Percentiles rank a stretch among this genome's conserved stretches.
These are phyloP conservation scores for Ia io DNA, from an alignment of 2,113 vertebrate species.

Conservation along the genomic window DNA sequence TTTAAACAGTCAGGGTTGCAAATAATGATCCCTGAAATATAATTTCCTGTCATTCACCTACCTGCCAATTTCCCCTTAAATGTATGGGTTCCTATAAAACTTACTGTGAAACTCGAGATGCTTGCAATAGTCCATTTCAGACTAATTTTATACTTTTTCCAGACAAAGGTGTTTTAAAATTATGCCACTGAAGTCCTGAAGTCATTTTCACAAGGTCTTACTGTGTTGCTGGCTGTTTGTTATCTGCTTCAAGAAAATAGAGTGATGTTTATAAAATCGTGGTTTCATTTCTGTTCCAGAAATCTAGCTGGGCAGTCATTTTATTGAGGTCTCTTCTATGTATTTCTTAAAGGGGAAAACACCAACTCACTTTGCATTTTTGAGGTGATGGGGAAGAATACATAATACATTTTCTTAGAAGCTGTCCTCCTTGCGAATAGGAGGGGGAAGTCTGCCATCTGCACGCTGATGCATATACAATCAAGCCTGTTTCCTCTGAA, in stretches of 20 bases:
- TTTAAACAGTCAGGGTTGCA: neutral
- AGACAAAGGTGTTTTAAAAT: neutral
- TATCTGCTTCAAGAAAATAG: constrained; percentile 24
- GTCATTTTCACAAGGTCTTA: constrained; percentile 8
- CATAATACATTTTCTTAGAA: neutral
- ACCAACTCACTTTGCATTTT: neutral
- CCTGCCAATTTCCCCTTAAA: neutral
- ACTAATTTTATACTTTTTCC: neutral
- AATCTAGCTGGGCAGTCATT: neutral
- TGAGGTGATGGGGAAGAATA: neutral
- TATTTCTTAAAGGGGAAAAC: neutral
- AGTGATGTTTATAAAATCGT: constrained; percentile 18
- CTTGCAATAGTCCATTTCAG: neutral
- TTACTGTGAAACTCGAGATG: neutral
- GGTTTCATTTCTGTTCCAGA: neutral
- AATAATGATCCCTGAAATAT: neutral
- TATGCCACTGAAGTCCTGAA: neutral
- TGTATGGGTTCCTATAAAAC: neutral
- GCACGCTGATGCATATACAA: neutral
- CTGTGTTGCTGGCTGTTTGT: neutral
- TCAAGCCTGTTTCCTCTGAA: neutral
- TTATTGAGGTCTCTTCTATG: neutral
- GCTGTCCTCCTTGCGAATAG: neutral
- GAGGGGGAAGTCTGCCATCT: neutral
- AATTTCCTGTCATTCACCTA: constrained; percentile 16